A percentile compares a stretch with the other conserved stretches of the same genome.
Conservation (phyloP, 2,888 invertebrate genomes). For the Drosophila monieri region DNA sequence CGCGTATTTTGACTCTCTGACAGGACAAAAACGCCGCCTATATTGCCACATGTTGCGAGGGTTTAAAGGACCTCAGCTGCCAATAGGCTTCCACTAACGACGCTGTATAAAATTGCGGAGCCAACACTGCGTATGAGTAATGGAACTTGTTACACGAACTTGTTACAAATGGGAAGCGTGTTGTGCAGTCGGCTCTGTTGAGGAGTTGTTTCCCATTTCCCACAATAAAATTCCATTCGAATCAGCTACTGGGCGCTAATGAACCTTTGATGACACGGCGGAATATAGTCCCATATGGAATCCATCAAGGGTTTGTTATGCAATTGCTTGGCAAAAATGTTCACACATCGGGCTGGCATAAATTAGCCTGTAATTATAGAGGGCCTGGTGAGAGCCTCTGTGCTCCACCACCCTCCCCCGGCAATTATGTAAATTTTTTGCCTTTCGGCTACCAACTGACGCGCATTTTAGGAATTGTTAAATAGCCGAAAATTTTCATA, state of each 20-base stretch:
- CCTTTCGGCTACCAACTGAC: conserved; percentile 55
- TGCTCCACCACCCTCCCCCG: not conserved
- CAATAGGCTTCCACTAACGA: conserved; percentile 35
- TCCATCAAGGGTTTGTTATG: conserved; percentile 38
- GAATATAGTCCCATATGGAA: conserved; percentile 7
- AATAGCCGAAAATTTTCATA: conserved; percentile 57
- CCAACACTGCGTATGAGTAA: conserved; percentile 19
- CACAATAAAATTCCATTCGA: not conserved
- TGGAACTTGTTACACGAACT: not conserved
- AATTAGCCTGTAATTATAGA: conserved; percentile 56
- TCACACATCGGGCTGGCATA: conserved; percentile 23
- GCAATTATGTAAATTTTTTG: conserved; percentile 70
- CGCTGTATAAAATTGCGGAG: conserved; percentile 22
- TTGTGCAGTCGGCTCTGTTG: not conserved
- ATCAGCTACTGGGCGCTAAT: conserved; percentile 25
- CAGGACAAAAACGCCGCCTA: conserved; percentile 8
- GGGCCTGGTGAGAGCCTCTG: conserved; percentile 38
- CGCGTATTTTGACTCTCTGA: not conserved
- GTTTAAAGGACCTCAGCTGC: conserved; percentile 28
- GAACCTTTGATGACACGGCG: conserved; percentile 45
- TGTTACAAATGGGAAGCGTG: not conserved
- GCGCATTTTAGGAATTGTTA: conserved; percentile 63
- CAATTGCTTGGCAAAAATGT: conserved; percentile 34
- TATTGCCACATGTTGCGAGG: conserved; percentile 13
- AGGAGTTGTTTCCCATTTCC: conserved; percentile 1